Evolutionary conservation across 2,888 invertebrate species (phyloP), one percentile per base, ranked within the genome.

Genomic region (Protula sp.): DNA sequence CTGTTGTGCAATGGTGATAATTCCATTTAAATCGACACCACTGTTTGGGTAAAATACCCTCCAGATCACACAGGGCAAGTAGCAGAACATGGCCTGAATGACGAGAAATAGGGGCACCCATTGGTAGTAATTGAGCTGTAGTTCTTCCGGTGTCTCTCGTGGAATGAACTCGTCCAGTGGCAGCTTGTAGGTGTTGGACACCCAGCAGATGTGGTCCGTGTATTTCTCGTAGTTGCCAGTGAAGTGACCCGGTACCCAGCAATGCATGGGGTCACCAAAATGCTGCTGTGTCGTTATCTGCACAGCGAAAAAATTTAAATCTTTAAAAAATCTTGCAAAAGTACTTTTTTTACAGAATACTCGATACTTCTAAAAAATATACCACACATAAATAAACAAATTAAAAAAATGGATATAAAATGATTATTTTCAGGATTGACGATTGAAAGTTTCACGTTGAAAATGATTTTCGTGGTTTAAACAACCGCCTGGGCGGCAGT

Each of bases 31-130:
- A 9, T 60, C 57, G 9, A 62, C 54, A 19, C 62, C 62, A 1
- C 53, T 56, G 1, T 59, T 28, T 1, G 30, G 19, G 24, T 48
- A 53, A 30, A 62, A 29, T 9, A 56, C 14, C 9, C 24, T n/a
- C 62, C 62, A 62, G 3, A 60, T 27, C 5, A 60, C 29, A 29
- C 54, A 60, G 27, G 62, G 62, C 22, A 62, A 22, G 24, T 57
- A 62, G 50, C 53, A 62, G 51, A 62, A 57, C 14, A 62, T n/a
- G 3, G 59, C 62, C 48, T 62, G 57, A 1, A 27, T 22, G 9
- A 62, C 9, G 9, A 62, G 47, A 2, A 62, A 48, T 47, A 62
- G 31, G 1, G 62, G 62, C 22, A 62, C 62, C 62, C 62, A 62
- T 31, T 62, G 62, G 57, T 62, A 62, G 45, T 62, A 62, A 14